phyloP scores from a whole-genome alignment of 2,113 vertebrate genomes.

The Artemisiospiza belli region DNA sequence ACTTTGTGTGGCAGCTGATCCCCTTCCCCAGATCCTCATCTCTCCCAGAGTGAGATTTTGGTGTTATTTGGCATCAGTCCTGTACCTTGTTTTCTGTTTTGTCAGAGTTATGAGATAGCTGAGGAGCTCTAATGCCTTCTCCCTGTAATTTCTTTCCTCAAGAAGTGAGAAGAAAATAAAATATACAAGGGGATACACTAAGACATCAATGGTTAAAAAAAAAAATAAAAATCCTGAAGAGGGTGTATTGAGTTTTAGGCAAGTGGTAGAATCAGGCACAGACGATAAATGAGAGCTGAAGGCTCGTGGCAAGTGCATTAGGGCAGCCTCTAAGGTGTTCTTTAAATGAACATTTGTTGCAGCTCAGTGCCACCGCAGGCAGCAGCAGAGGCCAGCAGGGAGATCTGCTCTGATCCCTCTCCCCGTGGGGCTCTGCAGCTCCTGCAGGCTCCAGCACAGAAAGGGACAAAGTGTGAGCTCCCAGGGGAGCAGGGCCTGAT shows the following conservation, averaged over 20 bases:
- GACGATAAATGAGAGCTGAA: conserved; percentile 18
- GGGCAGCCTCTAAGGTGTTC: background rate
- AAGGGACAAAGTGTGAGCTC: background rate
- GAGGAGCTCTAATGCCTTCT: background rate
- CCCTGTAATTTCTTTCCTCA: background rate
- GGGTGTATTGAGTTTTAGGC: background rate
- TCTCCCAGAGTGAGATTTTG: background rate
- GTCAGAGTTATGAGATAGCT: background rate
- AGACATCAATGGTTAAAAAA: background rate
- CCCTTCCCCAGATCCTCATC: background rate
- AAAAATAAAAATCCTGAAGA: background rate
- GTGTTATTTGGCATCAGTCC: background rate
- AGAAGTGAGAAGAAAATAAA: background rate
- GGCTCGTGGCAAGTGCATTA: background rate
- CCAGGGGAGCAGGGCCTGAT: background rate
- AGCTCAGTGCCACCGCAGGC: background rate
- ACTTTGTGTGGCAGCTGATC: background rate
- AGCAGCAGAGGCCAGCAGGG: background rate
- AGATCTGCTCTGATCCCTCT: background rate
- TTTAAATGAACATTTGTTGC: background rate
- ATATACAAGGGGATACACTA: background rate
- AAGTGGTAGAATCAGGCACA: background rate
- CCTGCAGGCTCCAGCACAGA: background rate
- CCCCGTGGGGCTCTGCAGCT: background rate
- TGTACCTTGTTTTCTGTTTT: background rate